Conservation (phyloP, 1,140 invertebrate species). For the Pteromalus puparum region DNA sequence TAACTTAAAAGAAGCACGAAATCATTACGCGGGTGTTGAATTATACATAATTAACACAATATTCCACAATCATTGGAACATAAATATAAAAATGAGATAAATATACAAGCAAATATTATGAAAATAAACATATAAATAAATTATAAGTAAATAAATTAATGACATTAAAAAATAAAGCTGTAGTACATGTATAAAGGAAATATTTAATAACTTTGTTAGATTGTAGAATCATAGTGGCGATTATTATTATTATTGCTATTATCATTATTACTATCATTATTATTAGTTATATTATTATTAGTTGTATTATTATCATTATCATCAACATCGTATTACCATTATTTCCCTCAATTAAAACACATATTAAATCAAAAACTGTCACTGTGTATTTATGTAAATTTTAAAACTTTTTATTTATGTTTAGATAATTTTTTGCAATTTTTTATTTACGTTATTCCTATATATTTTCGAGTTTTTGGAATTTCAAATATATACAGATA, state of each 20-base stretch:
- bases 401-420: slow-evolving; percentile 45
- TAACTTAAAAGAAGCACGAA: slow-evolving; percentile 46
- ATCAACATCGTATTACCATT: slow-evolving; percentile 49
- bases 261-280: slow-evolving; percentile 36
- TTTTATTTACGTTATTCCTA: slow-evolving; percentile 42
- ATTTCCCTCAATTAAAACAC: slow-evolving; percentile 52
- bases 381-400: slow-evolving; percentile 55
- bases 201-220: slow-evolving; percentile 54
- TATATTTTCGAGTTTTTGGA: slow-evolving; percentile 41
- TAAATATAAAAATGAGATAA: slow-evolving; percentile 45
- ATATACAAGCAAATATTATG: slow-evolving; percentile 51
- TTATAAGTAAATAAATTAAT: slow-evolving; percentile 53
- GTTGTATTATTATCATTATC: slow-evolving; percentile 43
- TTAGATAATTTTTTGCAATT: slow-evolving; percentile 50
- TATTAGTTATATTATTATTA: slow-evolving; percentile 49
- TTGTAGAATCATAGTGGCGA: slow-evolving; percentile 50
- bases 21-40: slow-evolving; percentile 50
- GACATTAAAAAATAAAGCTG: slow-evolving; percentile 47
- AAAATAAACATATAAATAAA: slow-evolving; percentile 50
- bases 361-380: slow-evolving; percentile 47
- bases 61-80: slow-evolving; percentile 50
- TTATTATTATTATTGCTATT: slow-evolving; percentile 45
- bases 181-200: slow-evolving; percentile 55
- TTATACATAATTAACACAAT: slow-evolving; percentile 51
- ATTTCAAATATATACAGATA: slow-evolving; percentile 40